Percentiles rank a stretch among this genome's conserved stretches.
Evolutionary conservation across 2,113 vertebrate species (phyloP).

Genomic region (Bubo scandiacus): DNA sequence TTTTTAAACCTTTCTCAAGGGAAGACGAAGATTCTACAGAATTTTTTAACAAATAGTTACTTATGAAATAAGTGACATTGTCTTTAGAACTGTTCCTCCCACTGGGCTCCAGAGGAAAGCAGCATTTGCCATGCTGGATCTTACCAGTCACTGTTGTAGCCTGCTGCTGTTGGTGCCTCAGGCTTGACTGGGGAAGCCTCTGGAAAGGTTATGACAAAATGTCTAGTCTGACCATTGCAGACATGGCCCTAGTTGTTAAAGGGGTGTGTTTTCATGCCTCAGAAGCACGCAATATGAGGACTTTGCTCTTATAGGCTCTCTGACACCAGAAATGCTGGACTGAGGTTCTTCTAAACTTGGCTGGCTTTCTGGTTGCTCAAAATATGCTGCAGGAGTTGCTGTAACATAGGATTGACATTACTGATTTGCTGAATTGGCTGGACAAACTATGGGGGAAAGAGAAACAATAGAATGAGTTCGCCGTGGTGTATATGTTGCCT

Average conservation of each 20-base stretch:
- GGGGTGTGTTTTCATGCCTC: neutral
- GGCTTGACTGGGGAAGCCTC: neutral
- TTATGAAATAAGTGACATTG: slow-evolving; percentile 16
- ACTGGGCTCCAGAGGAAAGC: neutral
- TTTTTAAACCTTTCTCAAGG: slow-evolving; percentile 42
- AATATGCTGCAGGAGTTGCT: neutral
- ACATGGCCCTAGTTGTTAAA: neutral
- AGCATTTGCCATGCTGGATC: neutral
- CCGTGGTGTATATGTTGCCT: neutral
- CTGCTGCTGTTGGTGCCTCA: neutral
- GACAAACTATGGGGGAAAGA: neutral
- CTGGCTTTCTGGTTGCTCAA: neutral
- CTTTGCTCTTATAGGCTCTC: neutral
- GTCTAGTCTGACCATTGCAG: neutral
- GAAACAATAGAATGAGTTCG: neutral
- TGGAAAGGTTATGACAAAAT: neutral
- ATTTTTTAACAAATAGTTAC: slow-evolving; percentile 27
- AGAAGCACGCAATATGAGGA: neutral
- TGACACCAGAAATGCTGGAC: neutral
- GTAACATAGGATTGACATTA: neutral
- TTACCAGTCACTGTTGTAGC: neutral
- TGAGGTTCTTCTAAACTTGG: neutral
- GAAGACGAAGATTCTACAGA: slow-evolving; percentile 25
- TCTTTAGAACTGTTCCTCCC: neutral
- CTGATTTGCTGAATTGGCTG: neutral